Conservation (phyloP, 2,797 vertebrate species). For the Synanceia verrucosa region DNA sequence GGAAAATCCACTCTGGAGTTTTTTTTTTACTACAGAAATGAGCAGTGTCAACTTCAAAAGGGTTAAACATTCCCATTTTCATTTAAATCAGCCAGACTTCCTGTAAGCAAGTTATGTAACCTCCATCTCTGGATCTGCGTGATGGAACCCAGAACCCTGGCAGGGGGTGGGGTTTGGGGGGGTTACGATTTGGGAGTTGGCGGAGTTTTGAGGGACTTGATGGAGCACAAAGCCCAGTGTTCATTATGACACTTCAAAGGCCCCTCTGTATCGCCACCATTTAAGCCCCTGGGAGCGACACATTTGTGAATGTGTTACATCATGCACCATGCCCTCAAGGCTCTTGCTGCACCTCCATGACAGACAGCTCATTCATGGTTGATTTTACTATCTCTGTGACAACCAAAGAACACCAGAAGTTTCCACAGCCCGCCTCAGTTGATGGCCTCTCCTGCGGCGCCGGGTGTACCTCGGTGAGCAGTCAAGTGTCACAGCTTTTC, state of each 20-base stretch:
- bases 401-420: slow-evolving; percentile 45
- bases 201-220: slow-evolving; percentile 49
- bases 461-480: slow-evolving; percentile 28
- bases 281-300: slow-evolving; percentile 74
- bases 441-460: slow-evolving; percentile 35
- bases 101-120: slow-evolving; percentile 71
- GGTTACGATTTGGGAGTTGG: slow-evolving; percentile 18
- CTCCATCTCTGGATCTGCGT: slow-evolving; percentile 51
- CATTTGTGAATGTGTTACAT: slow-evolving; percentile 78
- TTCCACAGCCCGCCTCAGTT: slow-evolving; percentile 18
- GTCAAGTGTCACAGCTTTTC: slow-evolving; percentile 44
- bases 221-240: slow-evolving; percentile 78
- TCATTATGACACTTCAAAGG: slow-evolving; percentile 81
- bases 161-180: not conserved
- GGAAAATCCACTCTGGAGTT: not conserved
- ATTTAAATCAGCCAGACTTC: slow-evolving; percentile 60
- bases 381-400: slow-evolving; percentile 64
- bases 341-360: slow-evolving; percentile 60
- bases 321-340: slow-evolving; percentile 66
- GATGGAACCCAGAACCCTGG: slow-evolving; percentile 59
- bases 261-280: slow-evolving; percentile 67
- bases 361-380: slow-evolving; percentile 71
- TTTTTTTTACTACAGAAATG: slow-evolving; percentile 36
- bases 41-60: slow-evolving; percentile 38
- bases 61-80: slow-evolving; percentile 43